A percentile compares a stretch with the other conserved stretches of the same genome.
Conservation (phyloP, 2,888 invertebrate genomes). For the Hirtodrosophila trivittata region DNA sequence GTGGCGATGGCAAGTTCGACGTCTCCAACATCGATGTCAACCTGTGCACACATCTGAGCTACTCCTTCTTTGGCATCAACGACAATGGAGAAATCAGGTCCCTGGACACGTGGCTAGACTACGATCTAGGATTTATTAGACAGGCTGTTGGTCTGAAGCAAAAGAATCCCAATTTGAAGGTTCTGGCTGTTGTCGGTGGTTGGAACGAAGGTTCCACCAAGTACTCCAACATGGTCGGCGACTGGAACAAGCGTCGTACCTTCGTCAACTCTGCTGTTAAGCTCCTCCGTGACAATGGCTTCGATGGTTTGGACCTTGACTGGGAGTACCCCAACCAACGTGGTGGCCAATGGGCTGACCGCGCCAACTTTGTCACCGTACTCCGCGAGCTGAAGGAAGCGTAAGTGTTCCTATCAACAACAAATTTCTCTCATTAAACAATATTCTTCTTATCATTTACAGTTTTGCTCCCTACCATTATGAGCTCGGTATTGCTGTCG, state of each 20-base stretch:
- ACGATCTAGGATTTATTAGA: slow-evolving; percentile 62
- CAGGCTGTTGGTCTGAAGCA: slow-evolving; percentile 61
- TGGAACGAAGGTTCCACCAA: slow-evolving; percentile 97
- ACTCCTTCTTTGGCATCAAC: slow-evolving; percentile 73
- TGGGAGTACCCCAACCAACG: slow-evolving; percentile 93
- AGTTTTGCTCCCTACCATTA: slow-evolving; percentile 65
- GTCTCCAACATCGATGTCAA: slow-evolving; percentile 57
- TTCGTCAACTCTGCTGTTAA: slow-evolving; percentile 90
- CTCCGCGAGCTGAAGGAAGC: slow-evolving; percentile 60
- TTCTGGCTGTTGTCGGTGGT: slow-evolving; percentile 94
- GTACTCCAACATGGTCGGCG: slow-evolving; percentile 91
- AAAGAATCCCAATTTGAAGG: slow-evolving; percentile 84
- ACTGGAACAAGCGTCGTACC: slow-evolving; percentile 87
- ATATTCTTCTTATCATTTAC: background rate
- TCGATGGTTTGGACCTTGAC: slow-evolving; percentile 95
- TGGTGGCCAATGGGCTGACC: slow-evolving; percentile 86
- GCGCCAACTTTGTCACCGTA: slow-evolving; percentile 87
- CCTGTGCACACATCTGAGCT: slow-evolving; percentile 74
- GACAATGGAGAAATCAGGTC: slow-evolving; percentile 50
- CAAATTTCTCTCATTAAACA: slow-evolving; percentile 83
- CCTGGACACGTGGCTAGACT: slow-evolving; percentile 67
- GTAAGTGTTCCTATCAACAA: slow-evolving; percentile 42
- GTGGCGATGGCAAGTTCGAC: slow-evolving; percentile 65
- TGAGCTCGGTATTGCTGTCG: slow-evolving; percentile 88
- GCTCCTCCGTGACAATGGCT: slow-evolving; percentile 90